Evolutionary conservation across 1,140 invertebrate genomes (phyloP), one percentile per base, ranked within the genome.

Genomic region (Dolichoris vasculosae): DNA sequence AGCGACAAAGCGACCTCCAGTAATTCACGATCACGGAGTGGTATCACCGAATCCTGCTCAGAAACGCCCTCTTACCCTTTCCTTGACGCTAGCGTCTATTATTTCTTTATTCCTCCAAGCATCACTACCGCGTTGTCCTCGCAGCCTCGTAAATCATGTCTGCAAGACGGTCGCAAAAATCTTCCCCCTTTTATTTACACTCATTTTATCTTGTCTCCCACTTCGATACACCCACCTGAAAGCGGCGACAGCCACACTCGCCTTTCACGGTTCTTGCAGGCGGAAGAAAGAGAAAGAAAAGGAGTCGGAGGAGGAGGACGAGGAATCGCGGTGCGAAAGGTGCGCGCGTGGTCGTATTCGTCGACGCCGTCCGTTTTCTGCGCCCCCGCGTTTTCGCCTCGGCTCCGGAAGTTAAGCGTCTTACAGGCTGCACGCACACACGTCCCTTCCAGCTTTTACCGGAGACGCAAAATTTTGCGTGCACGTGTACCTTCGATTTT

Each of bases 191-290:
- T 73, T 73, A 73, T 73, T 43, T 73, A 26, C 38, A 73, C 38
- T n/a, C 46, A 2, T 38, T 43, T 78, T 46, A 38, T 69, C 59
- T 48, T 63, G 32, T n/a, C 51, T 63, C 15, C 26, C 71, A 20
- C n/a, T 40, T 30, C 73, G 73, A 73, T 76, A 84, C 73, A 83
- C 82, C 73, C 40, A 77, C 51, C 40, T 40, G 82, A 83, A 83
- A 77, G 30, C 63, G 30, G 4, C 63, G 63, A 4, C 55, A 8
- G 48, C 30, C n/a, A n/a, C 35, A 6, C 3, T 73, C 38, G n/a
- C 69, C 69, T 73, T 75, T 35, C 69, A 32, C 46, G 43, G 20
- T 15, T 26, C 63, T 63, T 32, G 43, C 30, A 51, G 23, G 32
- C 77, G 46, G 63, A 40, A 67, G 40, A 30, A 67, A n/a, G 35